phyloP scores from a whole-genome alignment of 2,113 vertebrate species.

The Myrmecobius fasciatus region DNA sequence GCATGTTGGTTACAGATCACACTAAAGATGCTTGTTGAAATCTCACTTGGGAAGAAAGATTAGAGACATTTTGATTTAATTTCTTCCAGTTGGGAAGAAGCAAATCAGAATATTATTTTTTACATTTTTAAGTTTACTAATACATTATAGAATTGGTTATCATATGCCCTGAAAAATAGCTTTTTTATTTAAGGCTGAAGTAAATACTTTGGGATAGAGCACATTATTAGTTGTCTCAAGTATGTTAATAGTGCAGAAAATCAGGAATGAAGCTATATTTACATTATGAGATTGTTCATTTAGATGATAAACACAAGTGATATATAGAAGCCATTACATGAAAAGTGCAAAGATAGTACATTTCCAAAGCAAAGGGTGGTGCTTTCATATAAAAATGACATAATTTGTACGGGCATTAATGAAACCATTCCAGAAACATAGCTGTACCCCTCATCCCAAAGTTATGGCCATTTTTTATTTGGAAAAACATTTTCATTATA shows the following conservation, averaged over 20 bases:
- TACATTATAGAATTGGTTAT: conserved; percentile 2
- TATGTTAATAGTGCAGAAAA: neutral
- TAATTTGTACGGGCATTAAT: conserved; percentile 26
- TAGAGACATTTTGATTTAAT: conserved; percentile 19
- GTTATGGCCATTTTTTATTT: neutral
- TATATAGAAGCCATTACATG: neutral
- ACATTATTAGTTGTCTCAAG: conserved; percentile 28
- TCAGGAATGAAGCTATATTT: neutral
- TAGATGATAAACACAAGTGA: conserved; percentile 1
- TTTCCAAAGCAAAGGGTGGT: neutral
- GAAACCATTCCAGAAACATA: conserved; percentile 9
- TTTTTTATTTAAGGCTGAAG: conserved; percentile 10
- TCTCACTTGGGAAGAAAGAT: neutral
- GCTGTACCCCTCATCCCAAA: neutral
- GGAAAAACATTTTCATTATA: neutral
- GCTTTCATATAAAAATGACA: neutral
- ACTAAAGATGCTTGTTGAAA: conserved; percentile 12
- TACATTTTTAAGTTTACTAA: conserved; percentile 3
- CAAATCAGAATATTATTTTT: conserved; percentile 20
- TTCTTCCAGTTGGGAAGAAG: neutral
- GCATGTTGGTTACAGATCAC: neutral
- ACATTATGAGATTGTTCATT: neutral
- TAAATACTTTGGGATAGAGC: neutral
- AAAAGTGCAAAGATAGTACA: neutral
- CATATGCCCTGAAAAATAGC: conserved; percentile 4